These are phyloP conservation scores for Pollenia griseotomentosa DNA, from an alignment of 2,888 invertebrate genomes.

Conservation along the genomic window DNA sequence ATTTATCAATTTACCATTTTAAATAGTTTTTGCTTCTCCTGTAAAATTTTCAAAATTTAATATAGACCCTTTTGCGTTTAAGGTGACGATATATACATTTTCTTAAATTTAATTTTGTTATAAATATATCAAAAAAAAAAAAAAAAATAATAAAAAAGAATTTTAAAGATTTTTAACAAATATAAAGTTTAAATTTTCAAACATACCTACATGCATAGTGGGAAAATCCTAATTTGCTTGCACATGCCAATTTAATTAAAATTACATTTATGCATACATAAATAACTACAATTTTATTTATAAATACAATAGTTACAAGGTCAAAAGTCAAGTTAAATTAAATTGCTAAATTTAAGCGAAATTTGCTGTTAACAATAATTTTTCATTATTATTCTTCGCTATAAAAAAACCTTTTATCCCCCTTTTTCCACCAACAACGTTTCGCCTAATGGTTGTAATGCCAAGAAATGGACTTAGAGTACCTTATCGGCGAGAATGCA, in stretches of 20 bases:
- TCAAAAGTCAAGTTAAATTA: conserved; percentile 6
- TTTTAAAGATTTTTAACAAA: background rate
- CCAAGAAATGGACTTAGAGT: too few species aligned
- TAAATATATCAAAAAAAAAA: background rate
- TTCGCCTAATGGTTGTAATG: too few species aligned
- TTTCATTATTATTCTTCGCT: too few species aligned
- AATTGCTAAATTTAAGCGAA: background rate
- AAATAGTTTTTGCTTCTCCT: too few species aligned
- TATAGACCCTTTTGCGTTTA: too few species aligned
- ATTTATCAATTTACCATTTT: too few species aligned
- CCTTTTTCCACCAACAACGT: too few species aligned
- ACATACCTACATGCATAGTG: background rate
- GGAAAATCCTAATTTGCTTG: conserved; percentile 27
- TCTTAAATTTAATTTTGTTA: too few species aligned
- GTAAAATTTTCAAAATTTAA: too few species aligned
- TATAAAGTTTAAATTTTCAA: background rate
- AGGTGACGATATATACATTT: too few species aligned
- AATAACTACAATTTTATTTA: background rate
- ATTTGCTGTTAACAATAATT: background rate
- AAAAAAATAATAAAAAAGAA: background rate
- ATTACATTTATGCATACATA: background rate
- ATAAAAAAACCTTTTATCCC: too few species aligned
- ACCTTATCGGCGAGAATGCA: too few species aligned
- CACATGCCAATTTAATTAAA: conserved; percentile 15
- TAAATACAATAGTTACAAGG: background rate